A percentile compares a stretch with the other conserved stretches of the same genome.
Conservation (phyloP, 2,888 invertebrate genomes). For the Sphinx pinastri region DNA sequence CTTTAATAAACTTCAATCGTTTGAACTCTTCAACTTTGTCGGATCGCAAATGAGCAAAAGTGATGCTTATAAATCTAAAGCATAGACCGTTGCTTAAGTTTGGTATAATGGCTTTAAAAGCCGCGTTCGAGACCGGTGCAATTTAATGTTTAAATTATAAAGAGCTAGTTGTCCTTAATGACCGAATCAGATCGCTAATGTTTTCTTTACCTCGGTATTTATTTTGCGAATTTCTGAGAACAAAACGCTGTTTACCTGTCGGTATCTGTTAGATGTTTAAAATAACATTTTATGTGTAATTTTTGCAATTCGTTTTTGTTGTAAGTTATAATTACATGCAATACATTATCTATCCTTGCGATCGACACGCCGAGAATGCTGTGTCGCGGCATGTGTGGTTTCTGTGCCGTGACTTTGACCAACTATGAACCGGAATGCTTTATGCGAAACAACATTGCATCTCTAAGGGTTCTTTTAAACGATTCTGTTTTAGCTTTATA, state of each 20-base stretch:
- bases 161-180: constrained; percentile 14
- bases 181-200: constrained; percentile 7
- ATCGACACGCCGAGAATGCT: neutral
- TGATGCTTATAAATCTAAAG: constrained; percentile 61
- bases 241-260: constrained; percentile 11
- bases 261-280: constrained; percentile 2
- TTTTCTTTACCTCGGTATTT: constrained; percentile 14
- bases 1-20: constrained; percentile 39
- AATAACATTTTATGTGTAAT: constrained; percentile 1
- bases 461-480: neutral
- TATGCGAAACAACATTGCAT: neutral
- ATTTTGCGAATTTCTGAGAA: constrained; percentile 13
- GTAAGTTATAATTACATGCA: neutral
- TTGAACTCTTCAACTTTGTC: constrained; percentile 50
- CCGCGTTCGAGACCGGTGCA: constrained; percentile 55
- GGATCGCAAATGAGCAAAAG: constrained; percentile 59
- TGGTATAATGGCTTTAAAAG: constrained; percentile 61
- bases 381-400: constrained; percentile 9
- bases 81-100: constrained; percentile 61
- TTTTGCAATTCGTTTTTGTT: neutral
- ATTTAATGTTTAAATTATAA: constrained; percentile 33
- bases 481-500: too few species aligned
- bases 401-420: constrained; percentile 19
- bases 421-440: constrained; percentile 7
- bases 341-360: neutral